Evolutionary conservation across 2,888 invertebrate species (phyloP), one percentile per base, ranked within the genome.

Genomic region (Phorcus lineatus): DNA sequence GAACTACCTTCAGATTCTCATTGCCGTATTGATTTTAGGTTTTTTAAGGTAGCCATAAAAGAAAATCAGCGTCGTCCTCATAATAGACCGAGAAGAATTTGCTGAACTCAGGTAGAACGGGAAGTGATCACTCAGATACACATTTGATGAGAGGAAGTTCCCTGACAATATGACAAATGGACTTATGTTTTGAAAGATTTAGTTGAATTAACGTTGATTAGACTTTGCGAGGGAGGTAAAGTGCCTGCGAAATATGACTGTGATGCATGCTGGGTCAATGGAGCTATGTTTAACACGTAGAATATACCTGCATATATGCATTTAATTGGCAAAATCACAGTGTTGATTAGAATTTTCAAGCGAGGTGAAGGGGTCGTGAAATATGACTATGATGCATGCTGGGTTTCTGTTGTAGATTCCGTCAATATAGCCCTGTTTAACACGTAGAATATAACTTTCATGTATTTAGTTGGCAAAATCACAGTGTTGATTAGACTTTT

Each of bases 141-240:
- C 24, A 67, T 28, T 67, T 70, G 70, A 36, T 36, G 70, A 3
- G 31, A 40, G 70, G 40, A 70, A 70, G 36, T 70, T 36, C 70
- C 36, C 16, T 36, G 62, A 24, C 62, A 62, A 40, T 19, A 40
- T 70, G 70, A 70, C 70, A 70, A 70, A 40, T 70, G 70, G 40
- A 16, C 6, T 4, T 11, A 17, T 24, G 36, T 70, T n/a, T n/a
- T 2, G 70, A 70, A 70, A n/a, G n/a, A 40, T 70, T 70, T 70
- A 19, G 17, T 3, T 36, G 70, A 40, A 70, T 70, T 40, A 70
- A 19, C 36, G 16, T 70, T 70, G 31, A 70, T 70, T 70, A 70
- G 70, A 40, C 24, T 70, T 67, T 36, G 28, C n/a, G 24, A 28
- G 62, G 24, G 62, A 62, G 28, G 62, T 1, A 57, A 57, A 7